phyloP scores from a whole-genome alignment of 2,888 invertebrate genomes.

The Drosophila prolongata region DNA sequence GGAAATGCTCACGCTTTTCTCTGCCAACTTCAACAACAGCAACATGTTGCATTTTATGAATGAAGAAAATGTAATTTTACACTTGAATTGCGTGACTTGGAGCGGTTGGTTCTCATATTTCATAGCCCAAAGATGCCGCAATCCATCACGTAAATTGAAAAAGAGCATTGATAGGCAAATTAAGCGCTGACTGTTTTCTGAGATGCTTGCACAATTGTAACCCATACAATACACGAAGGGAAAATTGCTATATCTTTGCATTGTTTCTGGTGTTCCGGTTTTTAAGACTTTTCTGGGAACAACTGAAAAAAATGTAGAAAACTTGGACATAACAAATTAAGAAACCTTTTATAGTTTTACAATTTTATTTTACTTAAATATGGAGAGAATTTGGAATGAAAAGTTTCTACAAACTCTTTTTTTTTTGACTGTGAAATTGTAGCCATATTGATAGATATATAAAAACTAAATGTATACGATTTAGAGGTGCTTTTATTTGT shows the following conservation, averaged over 20 bases:
- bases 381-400: too few species aligned
- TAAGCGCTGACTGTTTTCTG: slow-evolving; percentile 21
- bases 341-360: too few species aligned
- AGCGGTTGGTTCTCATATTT: slow-evolving; percentile 55
- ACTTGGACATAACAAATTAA: too few species aligned
- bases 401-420: too few species aligned
- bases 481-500: neutral
- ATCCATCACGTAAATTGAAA: slow-evolving; percentile 53
- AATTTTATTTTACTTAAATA: too few species aligned
- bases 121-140: slow-evolving; percentile 42
- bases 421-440: too few species aligned
- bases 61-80: slow-evolving; percentile 74
- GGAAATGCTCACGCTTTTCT: slow-evolving; percentile 74
- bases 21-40: slow-evolving; percentile 16
- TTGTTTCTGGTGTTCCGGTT: too few species aligned
- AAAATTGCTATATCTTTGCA: neutral
- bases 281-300: too few species aligned
- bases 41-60: slow-evolving; percentile 47
- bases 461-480: too few species aligned
- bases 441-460: too few species aligned
- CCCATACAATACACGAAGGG: neutral
- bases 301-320: too few species aligned
- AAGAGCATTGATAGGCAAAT: slow-evolving; percentile 64
- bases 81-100: slow-evolving; percentile 72
- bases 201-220: slow-evolving; percentile 41